Conservation (phyloP, 2,113 vertebrate genomes). For the Pao palembangensis region DNA sequence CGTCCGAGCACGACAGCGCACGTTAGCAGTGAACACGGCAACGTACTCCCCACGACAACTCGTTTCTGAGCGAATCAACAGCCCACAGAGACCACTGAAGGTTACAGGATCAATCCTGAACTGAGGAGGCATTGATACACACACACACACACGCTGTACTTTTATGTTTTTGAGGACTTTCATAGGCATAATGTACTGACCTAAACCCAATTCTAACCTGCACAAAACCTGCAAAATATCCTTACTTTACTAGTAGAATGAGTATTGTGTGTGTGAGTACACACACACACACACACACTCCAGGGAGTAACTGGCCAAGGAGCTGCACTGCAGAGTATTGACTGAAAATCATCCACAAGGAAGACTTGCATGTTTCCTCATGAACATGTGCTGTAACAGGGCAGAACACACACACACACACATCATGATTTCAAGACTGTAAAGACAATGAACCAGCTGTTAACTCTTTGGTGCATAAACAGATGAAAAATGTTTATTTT, state of each 20-base stretch:
- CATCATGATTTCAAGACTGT: too few species aligned
- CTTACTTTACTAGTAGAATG: too few species aligned
- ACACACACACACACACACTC: slow-evolving; percentile 17
- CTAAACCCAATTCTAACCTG: too few species aligned
- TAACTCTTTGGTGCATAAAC: too few species aligned
- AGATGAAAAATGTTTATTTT: too few species aligned
- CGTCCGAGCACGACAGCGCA: not conserved
- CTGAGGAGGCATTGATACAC: slow-evolving; percentile 59
- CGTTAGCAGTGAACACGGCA: not conserved
- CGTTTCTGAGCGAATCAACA: slow-evolving; percentile 31
- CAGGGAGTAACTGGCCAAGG: slow-evolving; percentile 58
- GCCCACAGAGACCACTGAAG: slow-evolving; percentile 51
- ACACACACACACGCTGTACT: slow-evolving; percentile 10
- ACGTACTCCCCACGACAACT: slow-evolving; percentile 3
- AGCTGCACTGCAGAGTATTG: slow-evolving; percentile 72
- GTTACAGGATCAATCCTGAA: slow-evolving; percentile 48
- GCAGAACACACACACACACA: too few species aligned
- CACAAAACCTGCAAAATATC: not conserved
- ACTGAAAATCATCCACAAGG: slow-evolving; percentile 63
- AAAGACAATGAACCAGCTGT: not conserved
- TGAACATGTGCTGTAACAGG: too few species aligned
- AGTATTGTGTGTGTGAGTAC: not conserved
- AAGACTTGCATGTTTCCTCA: slow-evolving; percentile 13
- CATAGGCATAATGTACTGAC: too few species aligned
- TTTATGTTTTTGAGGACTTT: too few species aligned